These are phyloP conservation scores for Myrmecophaga tridactyla DNA, from an alignment of 2,113 vertebrate species.

Conservation along the genomic window DNA sequence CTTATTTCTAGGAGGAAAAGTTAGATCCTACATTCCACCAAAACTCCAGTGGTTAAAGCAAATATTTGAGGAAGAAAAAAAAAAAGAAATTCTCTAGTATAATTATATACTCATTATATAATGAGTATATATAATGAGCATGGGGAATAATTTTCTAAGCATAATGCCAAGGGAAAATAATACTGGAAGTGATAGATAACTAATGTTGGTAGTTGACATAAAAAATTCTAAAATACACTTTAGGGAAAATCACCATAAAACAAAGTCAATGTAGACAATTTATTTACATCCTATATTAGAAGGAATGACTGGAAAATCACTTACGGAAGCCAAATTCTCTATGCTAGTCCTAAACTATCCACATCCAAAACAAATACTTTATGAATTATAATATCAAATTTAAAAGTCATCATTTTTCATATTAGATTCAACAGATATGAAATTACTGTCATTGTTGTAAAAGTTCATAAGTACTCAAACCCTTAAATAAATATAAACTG, in stretches of 20 bases:
- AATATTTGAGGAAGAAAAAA: neutral
- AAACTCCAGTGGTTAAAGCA: neutral
- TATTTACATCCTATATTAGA: neutral
- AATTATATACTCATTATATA: neutral
- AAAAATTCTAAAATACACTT: neutral
- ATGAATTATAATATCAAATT: neutral
- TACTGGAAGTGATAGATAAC: neutral
- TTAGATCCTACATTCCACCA: neutral
- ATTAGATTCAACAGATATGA: neutral
- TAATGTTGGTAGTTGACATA: neutral
- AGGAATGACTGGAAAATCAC: neutral
- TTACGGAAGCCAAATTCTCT: neutral
- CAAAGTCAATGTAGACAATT: neutral
- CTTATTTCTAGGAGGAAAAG: slow-evolving; percentile 5
- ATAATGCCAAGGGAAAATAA: neutral
- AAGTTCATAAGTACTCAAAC: neutral
- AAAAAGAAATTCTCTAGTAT: too few relatives aligned
- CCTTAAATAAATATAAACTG: neutral
- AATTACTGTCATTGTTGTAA: neutral
- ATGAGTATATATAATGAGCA: too few relatives aligned
- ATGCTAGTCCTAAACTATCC: neutral
- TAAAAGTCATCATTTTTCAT: slow-evolving; percentile 18
- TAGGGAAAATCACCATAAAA: neutral
- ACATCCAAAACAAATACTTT: neutral
- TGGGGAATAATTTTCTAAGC: neutral